Evolutionary conservation across 1,140 invertebrate genomes (phyloP).

Genomic region (Mycetomoellerius zeteki): DNA sequence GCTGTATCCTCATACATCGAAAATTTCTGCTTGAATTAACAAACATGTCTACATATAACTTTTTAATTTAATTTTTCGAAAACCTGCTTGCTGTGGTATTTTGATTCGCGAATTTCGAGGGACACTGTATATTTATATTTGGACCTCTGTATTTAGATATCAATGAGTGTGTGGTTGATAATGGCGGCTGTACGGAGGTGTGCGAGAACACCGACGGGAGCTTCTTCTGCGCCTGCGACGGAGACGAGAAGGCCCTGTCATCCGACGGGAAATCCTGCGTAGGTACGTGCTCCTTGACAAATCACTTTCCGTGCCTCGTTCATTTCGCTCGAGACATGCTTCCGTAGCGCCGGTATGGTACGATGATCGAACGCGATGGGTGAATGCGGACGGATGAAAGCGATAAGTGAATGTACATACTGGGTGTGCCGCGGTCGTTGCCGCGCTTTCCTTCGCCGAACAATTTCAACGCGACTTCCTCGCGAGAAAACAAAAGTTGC

Average conservation of each 20-base stretch:
- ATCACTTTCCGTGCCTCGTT: conserved; percentile 19
- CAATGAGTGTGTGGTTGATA: conserved; percentile 90
- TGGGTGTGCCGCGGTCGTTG: background rate
- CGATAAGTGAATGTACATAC: background rate
- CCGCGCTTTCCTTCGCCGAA: background rate
- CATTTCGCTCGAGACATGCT: conserved; percentile 25
- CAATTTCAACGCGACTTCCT: background rate
- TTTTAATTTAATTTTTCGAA: no score
- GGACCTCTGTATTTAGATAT: conserved; percentile 86
- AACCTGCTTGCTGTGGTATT: no score
- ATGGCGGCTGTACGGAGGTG: conserved; percentile 90
- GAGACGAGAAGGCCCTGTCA: conserved; percentile 83
- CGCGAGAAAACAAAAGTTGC: background rate
- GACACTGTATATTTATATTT: no score
- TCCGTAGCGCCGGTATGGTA: background rate
- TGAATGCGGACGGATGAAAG: background rate
- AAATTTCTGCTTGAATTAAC: no score
- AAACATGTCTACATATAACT: no score
- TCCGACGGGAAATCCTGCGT: conserved; percentile 83
- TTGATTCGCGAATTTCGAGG: no score
- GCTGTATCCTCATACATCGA: no score
- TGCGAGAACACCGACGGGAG: conserved; percentile 91
- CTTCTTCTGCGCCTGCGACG: conserved; percentile 88
- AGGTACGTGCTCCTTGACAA: conserved; percentile 77
- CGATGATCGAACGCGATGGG: conserved; percentile 23